Evolutionary conservation across 2,888 invertebrate genomes (phyloP), one percentile per base, ranked within the genome.

Genomic region (Drosophila monieri): DNA sequence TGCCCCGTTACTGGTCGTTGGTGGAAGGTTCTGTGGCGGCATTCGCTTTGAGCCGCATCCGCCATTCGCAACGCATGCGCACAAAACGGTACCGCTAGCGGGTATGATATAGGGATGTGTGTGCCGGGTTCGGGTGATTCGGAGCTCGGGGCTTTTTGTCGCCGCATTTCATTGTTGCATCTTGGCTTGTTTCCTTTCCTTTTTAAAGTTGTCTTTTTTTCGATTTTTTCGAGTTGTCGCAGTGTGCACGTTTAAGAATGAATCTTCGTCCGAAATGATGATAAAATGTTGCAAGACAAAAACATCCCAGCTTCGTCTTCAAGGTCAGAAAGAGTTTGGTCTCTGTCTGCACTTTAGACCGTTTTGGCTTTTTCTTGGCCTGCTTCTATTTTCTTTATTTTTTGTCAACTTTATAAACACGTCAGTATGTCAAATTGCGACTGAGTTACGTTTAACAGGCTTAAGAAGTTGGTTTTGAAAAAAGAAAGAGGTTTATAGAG

Each of bases 81-180:
- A 89, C 89, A 89, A 90, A 90, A 90, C 90, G 90, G 90, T 90
- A 90, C 90, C 90, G 90, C 90, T 89, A 78, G 78, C 80, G 79
- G 80, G 62, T 70, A 75, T 61, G 71, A 58, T 70, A 65, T 65
- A 25, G 56, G 43, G 57, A 52, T 64, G 65, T 51, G 62, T 32
- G 32, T 52, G 44, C 35, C 1, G 53, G 37, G 39, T 0, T 6
- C 14, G 15, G 2, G 57, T 14, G 6, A 15, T 41, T 18, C 9
- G 35, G 43, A n/a, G 12, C 61, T 61, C 27, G 27, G 27, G 56
- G 67, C 74, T 77, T 86, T 86, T 84, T 77, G 78, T 81, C 81
- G 78, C 73, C 79, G 74, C 79, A 79, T 77, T 80, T 77, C 77
- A 80, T 79, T 88, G 84, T 85, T 85, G 83, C 77, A 73, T 47